A percentile compares a stretch with the other conserved stretches of the same genome.
These are phyloP conservation scores for Hyppa rectilinea DNA, from an alignment of 2,888 invertebrate species.

Conservation along the genomic window DNA sequence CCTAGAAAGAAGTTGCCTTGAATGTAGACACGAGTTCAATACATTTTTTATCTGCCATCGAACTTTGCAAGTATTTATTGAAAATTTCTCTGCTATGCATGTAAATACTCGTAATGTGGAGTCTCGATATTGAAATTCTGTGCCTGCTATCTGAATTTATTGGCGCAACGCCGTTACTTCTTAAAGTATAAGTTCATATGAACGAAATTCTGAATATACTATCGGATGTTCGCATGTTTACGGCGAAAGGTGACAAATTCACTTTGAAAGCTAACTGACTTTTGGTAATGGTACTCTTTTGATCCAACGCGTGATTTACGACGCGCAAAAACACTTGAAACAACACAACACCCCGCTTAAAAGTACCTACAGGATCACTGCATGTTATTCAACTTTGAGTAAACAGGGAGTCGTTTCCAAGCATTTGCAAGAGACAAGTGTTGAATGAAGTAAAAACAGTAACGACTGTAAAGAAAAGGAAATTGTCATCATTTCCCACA, in stretches of 20 bases:
- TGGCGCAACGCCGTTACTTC: slow-evolving; percentile 57
- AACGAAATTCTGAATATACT: slow-evolving; percentile 39
- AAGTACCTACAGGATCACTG: slow-evolving; percentile 39
- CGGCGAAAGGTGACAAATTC: slow-evolving; percentile 42
- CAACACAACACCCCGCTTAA: slow-evolving; percentile 34
- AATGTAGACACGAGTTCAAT: slow-evolving; percentile 29
- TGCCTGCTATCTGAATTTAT: slow-evolving; percentile 75
- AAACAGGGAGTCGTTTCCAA: slow-evolving; percentile 58
- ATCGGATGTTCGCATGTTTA: slow-evolving; percentile 8
- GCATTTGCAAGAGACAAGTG: slow-evolving; percentile 62
- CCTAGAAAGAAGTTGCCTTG: not conserved
- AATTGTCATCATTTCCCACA: slow-evolving; percentile 79
- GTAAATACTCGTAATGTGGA: slow-evolving; percentile 69
- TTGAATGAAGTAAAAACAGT: slow-evolving; percentile 70
- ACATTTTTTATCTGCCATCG: slow-evolving; percentile 43
- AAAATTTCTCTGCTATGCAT: slow-evolving; percentile 60
- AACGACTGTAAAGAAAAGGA: slow-evolving; percentile 67
- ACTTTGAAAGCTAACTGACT: slow-evolving; percentile 23
- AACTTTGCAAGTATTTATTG: slow-evolving; percentile 57
- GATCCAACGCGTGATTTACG: slow-evolving; percentile 37
- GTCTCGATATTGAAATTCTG: slow-evolving; percentile 76
- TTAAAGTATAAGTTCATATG: slow-evolving; percentile 47
- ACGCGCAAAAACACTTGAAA: slow-evolving; percentile 28
- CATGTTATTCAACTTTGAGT: slow-evolving; percentile 52
- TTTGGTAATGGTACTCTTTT: slow-evolving; percentile 18